phyloP scores from a whole-genome alignment of 2,888 invertebrate genomes.

The Drosophila diplacantha region DNA sequence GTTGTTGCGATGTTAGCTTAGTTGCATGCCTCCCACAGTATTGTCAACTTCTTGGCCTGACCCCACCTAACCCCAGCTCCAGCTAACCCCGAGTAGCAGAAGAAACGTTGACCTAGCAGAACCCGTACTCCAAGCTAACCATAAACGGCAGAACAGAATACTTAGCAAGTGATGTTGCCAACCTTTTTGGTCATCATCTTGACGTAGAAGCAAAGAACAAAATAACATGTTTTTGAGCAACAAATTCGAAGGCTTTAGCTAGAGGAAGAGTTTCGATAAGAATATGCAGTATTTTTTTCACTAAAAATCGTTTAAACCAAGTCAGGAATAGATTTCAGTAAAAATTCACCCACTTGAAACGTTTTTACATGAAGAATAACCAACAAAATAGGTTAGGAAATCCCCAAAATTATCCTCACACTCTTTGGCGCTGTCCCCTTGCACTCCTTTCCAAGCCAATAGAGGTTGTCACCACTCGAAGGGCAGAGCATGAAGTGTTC shows the following conservation, averaged over 20 bases:
- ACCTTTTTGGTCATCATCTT: slow-evolving; percentile 24
- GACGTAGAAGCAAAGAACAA: neutral
- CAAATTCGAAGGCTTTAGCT: neutral
- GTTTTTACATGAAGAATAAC: neutral
- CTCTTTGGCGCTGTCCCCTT: neutral
- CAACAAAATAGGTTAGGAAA: neutral
- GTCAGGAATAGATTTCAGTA: neutral
- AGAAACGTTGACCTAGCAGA: slow-evolving; percentile 12
- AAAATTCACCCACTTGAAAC: neutral
- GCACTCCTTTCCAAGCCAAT: slow-evolving; percentile 13
- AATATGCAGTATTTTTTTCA: no score
- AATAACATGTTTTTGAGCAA: neutral
- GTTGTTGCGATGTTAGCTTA: slow-evolving; percentile 42
- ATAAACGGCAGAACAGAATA: slow-evolving; percentile 21
- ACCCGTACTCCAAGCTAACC: slow-evolving; percentile 4
- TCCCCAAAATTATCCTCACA: neutral
- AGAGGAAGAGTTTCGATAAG: neutral
- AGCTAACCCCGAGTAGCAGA: slow-evolving; percentile 16
- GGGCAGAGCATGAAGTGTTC: slow-evolving; percentile 33
- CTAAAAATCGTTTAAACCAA: neutral
- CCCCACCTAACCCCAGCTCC: slow-evolving; percentile 31
- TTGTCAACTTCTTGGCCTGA: slow-evolving; percentile 57
- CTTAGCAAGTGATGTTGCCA: slow-evolving; percentile 33
- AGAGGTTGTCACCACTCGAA: slow-evolving; percentile 56
- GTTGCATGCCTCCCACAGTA: slow-evolving; percentile 66